phyloP scores from a whole-genome alignment of 2,888 invertebrate species.

The Luffia ferchaultella region DNA sequence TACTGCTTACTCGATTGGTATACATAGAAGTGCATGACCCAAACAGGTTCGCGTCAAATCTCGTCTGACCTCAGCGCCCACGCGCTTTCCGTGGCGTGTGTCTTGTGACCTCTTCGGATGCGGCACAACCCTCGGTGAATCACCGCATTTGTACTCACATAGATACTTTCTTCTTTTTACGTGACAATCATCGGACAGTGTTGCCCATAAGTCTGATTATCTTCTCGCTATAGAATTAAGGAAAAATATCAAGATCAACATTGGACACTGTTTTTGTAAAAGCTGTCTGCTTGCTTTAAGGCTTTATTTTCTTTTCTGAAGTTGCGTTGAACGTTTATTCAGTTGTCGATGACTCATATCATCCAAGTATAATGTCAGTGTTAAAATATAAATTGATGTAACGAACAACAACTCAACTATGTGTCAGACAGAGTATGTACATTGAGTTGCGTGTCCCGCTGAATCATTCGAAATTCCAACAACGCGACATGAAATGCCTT shows the following conservation, averaged over 20 bases:
- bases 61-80: slow-evolving; percentile 38
- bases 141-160: slow-evolving; percentile 26
- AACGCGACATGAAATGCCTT: neutral
- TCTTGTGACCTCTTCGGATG: slow-evolving; percentile 34
- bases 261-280: no score
- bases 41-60: slow-evolving; percentile 47
- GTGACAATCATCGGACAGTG: no score
- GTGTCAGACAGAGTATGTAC: neutral
- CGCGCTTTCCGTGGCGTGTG: slow-evolving; percentile 26
- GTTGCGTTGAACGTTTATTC: no score
- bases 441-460: neutral
- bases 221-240: no score
- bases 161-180: no score
- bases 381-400: neutral
- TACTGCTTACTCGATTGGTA: slow-evolving; percentile 21
- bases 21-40: slow-evolving; percentile 56
- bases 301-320: no score
- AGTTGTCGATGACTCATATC: neutral
- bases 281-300: no score
- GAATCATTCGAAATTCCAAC: neutral
- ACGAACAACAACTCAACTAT: neutral
- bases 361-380: neutral
- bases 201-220: no score
- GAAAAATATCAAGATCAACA: no score
- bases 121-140: slow-evolving; percentile 37